Evolutionary conservation across 2,797 vertebrate genomes (phyloP), one percentile per base, ranked within the genome.

Genomic region (Malurus splendens): DNA sequence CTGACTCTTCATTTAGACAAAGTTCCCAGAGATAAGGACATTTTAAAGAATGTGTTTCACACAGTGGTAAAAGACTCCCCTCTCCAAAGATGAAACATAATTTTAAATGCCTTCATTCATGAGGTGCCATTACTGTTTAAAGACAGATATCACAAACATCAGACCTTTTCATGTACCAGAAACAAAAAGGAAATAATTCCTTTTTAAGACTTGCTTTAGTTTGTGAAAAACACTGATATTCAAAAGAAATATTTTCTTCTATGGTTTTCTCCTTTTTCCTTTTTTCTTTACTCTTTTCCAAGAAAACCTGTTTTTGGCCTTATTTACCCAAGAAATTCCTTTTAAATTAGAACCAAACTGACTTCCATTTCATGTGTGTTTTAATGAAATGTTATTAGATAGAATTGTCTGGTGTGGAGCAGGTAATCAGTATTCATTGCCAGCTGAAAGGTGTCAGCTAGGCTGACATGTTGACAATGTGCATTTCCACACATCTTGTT

Each of bases 401-500:
- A 59, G 55, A 87, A 73, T 30, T 73, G 23, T 42, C 48, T 91
- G 68, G 47, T 52, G 5, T 23, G 48, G 62, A 78, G 64, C 79
- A 81, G 48, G 66, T 51, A 73, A 95, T 96, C 92, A 74, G 90
- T 73, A 94, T 96, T 94, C 93, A 55, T 12, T 36, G 60, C 55
- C 50, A 75, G 76, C 48, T 68, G 78, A 90, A 92, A 92, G 81
- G 84, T 88, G 73, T 88, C 6, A 3, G 78, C 48, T 24, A 23
- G 67, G 82, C 75, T 94, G 96, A 94, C 86, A 66, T 17, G n/a
- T 83, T 95, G 94, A 93, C 93, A 93, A 24, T 75, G 39, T 80
- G 19, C 23, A 72, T 91, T 95, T 95, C 77, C 87, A 94, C 79
- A 67, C 5, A 3, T 92, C 68, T 86, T 71, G 42, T 78, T 94